These are phyloP conservation scores for Esox lucius DNA, from an alignment of 2,797 vertebrate genomes.

Conservation along the genomic window DNA sequence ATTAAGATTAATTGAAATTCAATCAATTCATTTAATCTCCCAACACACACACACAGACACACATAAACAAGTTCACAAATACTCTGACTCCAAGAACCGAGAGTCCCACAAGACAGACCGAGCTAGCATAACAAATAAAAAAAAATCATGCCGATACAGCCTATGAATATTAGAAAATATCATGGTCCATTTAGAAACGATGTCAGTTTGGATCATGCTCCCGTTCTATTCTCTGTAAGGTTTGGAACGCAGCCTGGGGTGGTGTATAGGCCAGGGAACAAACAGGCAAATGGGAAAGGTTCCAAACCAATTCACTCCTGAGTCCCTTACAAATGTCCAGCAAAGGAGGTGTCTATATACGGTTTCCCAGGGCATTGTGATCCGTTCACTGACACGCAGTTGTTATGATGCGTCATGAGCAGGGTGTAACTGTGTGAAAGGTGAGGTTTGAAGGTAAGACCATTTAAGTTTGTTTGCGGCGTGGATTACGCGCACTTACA, in stretches of 20 bases:
- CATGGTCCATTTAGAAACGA: background rate
- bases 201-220: background rate
- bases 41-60: conserved; percentile 14
- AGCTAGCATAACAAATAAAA: conserved; percentile 5
- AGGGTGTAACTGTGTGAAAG: background rate
- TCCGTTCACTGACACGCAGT: background rate
- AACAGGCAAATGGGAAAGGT: background rate
- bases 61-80: conserved; percentile 1
- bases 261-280: background rate
- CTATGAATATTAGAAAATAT: background rate
- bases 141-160: background rate
- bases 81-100: background rate
- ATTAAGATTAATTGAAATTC: conserved; percentile 44
- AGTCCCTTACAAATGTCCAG: background rate
- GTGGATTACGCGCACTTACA: background rate
- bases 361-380: background rate
- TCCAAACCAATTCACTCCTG: background rate
- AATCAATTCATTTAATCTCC: conserved; percentile 40
- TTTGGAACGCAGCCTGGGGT: background rate
- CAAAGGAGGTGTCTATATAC: background rate
- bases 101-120: background rate
- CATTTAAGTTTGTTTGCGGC: background rate
- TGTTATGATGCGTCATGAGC: background rate
- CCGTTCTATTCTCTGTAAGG: background rate
- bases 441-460: conserved; percentile 1